Evolutionary conservation across 2,113 vertebrate species (phyloP).

Genomic region (Furnarius figulus): DNA sequence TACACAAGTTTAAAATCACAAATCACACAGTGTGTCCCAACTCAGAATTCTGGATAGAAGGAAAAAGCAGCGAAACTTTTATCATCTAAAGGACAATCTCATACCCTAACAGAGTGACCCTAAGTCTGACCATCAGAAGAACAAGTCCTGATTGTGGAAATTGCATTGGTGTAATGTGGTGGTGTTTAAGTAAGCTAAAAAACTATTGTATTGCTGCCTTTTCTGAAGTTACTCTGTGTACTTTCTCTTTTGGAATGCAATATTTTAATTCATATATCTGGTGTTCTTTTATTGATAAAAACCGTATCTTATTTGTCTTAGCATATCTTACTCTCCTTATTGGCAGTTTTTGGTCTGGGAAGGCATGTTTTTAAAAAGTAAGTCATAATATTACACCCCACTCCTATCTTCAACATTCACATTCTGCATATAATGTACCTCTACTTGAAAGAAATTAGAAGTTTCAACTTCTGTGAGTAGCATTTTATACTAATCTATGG

Average conservation of each 20-base stretch:
- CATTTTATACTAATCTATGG: background rate
- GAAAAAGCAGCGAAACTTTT: constrained; percentile 11
- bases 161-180: background rate
- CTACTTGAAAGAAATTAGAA: background rate
- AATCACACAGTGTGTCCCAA: background rate
- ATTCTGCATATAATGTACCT: background rate
- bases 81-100: constrained; percentile 59
- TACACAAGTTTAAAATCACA: background rate
- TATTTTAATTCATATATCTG: background rate
- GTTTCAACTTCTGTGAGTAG: background rate
- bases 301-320: background rate
- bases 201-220: background rate
- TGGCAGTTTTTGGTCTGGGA: background rate
- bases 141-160: background rate
- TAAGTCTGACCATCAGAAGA: constrained; percentile 19
- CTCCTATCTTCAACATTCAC: background rate
- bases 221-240: background rate
- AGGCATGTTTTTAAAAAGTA: background rate
- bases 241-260: background rate
- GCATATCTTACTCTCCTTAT: background rate
- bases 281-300: background rate
- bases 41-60: background rate
- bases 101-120: background rate
- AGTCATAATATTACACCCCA: background rate
- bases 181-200: background rate